Base-by-base conservation (phyloP, 2,797 vertebrate species). In the Gadopsis bispinosus region DNA sequence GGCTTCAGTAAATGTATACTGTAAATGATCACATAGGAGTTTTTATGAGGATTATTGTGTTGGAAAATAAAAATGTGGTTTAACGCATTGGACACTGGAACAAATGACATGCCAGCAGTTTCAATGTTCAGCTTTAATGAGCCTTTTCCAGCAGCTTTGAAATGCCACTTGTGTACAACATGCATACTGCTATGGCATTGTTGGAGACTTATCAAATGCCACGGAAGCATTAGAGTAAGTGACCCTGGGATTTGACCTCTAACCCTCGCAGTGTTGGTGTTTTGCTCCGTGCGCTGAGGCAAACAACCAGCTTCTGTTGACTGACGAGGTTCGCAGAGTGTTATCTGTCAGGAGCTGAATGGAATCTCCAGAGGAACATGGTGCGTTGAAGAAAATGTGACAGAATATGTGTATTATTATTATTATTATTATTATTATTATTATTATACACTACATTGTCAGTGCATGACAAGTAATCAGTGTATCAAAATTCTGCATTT, bases 271-370 rank as follows among this genome's bases (percentile, higher is more conserved):
- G n/a, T 58, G 67, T 33, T 17, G 3, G 7, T 16, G 9, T 68
- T 70, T 76, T 35, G 22, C 35, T 56, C 29, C 19, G 16, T 56
- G 41, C 50, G 11, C 41, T 50, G 35, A 58, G 6, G 41, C 65
- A 71, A 66, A 63, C 55, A 70, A 50, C 65, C 61, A 60, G 55
- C 62, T 82, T 77, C 41, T 71, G 53, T 53, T 0, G 14, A 69
- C 73, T 50, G 37, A 33, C 41, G 3, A 56, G 35, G 29, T 51
- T 63, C 17, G 22, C 70, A 45, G 37, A 67, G 5, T 7, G 22
- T 48, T 60, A 19, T 73, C 67, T 62, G 16, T 63, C 29, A 19
- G 17, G 35, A 55, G 7, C 26, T 48, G 39, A 65, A 45, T 69
- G 48, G 54, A 50, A 63, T 79, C 64, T 68, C 35, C 37, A 14